Conservation (phyloP, 2,888 invertebrate genomes). For the Polydrusus pterygomalis region DNA sequence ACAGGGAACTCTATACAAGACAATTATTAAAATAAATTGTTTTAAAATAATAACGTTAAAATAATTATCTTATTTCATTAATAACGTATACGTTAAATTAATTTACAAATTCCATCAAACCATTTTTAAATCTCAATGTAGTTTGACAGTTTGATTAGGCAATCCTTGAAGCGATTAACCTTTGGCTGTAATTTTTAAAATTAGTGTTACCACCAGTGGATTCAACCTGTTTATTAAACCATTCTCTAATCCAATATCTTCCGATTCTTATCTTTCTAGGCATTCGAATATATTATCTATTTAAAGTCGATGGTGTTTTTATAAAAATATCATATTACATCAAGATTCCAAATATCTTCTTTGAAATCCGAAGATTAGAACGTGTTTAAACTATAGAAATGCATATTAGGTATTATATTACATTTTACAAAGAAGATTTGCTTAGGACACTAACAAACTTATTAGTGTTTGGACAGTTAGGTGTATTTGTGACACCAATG, state of each 20-base stretch:
- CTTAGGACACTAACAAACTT: not conserved
- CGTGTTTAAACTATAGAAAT: constrained; percentile 31
- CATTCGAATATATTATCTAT: constrained; percentile 47
- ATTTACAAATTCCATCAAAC: not conserved
- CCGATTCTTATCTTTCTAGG: constrained; percentile 39
- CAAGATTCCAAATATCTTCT: constrained; percentile 44
- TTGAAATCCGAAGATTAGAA: constrained; percentile 42
- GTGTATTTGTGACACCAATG: not conserved
- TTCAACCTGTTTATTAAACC: constrained; percentile 51
- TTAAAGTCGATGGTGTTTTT: constrained; percentile 36
- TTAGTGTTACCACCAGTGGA: constrained; percentile 46
- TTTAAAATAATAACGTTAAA: too few relatives aligned
- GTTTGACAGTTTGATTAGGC: constrained; percentile 47
- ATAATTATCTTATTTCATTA: too few relatives aligned
- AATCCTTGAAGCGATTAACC: constrained; percentile 44
- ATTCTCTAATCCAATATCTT: constrained; percentile 35
- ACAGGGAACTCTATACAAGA: too few relatives aligned
- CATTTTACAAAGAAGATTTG: not conserved
- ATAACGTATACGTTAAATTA: constrained; percentile 3
- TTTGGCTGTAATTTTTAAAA: constrained; percentile 41
- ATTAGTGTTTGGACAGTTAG: constrained; percentile 2
- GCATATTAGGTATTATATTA: constrained; percentile 33
- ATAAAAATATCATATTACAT: constrained; percentile 50
- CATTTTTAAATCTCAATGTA: constrained; percentile 16
- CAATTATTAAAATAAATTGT: too few relatives aligned